These are phyloP conservation scores for Drosophila nigritarsus DNA, from an alignment of 2,888 invertebrate genomes.

Conservation along the genomic window DNA sequence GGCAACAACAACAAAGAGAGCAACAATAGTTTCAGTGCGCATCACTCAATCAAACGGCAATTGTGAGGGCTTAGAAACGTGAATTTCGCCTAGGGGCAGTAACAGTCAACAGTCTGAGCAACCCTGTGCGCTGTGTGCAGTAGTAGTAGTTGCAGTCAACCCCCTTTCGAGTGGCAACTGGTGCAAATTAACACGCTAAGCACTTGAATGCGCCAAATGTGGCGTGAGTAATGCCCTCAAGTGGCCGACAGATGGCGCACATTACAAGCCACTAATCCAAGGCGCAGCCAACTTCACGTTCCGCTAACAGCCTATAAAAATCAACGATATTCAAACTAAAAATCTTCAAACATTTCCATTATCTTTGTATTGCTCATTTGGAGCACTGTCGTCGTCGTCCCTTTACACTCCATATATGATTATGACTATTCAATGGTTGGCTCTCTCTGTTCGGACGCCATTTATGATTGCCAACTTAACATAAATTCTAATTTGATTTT, in stretches of 20 bases:
- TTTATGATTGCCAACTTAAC: slow-evolving; percentile 80
- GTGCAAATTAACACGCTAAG: slow-evolving; percentile 84
- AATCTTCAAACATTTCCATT: slow-evolving; percentile 48
- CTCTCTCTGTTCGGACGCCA: slow-evolving; percentile 47
- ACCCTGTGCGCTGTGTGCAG: not conserved
- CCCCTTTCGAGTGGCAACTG: slow-evolving; percentile 56
- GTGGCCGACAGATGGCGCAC: slow-evolving; percentile 75
- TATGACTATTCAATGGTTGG: slow-evolving; percentile 59
- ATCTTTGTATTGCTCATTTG: slow-evolving; percentile 27
- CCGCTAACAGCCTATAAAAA: slow-evolving; percentile 40
- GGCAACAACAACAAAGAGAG: slow-evolving; percentile 20
- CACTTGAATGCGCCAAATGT: slow-evolving; percentile 83
- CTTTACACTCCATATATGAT: slow-evolving; percentile 20
- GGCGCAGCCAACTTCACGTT: slow-evolving; percentile 18
- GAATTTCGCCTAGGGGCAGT: slow-evolving; percentile 28
- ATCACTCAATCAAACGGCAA: slow-evolving; percentile 84
- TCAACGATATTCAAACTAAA: slow-evolving; percentile 64
- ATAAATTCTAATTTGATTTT: slow-evolving; percentile 84
- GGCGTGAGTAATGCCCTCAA: slow-evolving; percentile 83
- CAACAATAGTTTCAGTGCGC: slow-evolving; percentile 39
- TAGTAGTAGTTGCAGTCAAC: slow-evolving; percentile 10
- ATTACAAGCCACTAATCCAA: slow-evolving; percentile 73
- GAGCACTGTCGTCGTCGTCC: not conserved
- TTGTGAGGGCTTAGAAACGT: slow-evolving; percentile 76
- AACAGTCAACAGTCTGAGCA: slow-evolving; percentile 20